Conservation (phyloP, 2,797 vertebrate species). For the Morelia viridis region DNA sequence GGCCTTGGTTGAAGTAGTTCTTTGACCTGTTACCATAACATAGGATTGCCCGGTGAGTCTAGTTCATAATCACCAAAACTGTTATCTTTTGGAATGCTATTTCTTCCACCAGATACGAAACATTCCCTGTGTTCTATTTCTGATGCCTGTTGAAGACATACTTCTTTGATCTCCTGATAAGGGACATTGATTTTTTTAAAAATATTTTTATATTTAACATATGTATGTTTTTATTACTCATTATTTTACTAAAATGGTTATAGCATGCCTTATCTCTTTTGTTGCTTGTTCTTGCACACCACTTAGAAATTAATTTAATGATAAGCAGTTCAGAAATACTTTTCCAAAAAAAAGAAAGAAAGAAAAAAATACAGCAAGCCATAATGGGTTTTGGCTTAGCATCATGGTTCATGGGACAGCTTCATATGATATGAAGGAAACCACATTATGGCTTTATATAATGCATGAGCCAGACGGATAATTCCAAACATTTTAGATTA, state of each 20-base stretch:
- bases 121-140: neutral
- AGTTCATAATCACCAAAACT: neutral
- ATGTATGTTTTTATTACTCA: neutral
- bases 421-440: neutral
- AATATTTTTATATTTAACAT: neutral
- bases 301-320: neutral
- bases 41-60: neutral
- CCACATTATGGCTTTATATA: neutral
- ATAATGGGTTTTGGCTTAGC: neutral
- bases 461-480: neutral
- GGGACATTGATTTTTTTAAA: neutral
- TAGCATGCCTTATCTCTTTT: neutral
- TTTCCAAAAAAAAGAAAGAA: neutral
- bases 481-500: neutral
- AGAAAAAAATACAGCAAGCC: neutral
- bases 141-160: neutral
- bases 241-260: neutral
- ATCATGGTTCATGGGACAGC: neutral
- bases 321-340: neutral
- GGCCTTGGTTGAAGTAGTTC: neutral
- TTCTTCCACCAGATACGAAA: neutral
- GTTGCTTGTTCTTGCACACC: neutral
- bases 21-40: neutral
- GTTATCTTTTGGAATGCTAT: neutral
- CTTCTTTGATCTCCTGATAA: neutral